Evolutionary conservation across 30 jellyfish, hydroid and myxozoan species (phyloP).

Genomic region (Chrysaora quinquecirrha): DNA sequence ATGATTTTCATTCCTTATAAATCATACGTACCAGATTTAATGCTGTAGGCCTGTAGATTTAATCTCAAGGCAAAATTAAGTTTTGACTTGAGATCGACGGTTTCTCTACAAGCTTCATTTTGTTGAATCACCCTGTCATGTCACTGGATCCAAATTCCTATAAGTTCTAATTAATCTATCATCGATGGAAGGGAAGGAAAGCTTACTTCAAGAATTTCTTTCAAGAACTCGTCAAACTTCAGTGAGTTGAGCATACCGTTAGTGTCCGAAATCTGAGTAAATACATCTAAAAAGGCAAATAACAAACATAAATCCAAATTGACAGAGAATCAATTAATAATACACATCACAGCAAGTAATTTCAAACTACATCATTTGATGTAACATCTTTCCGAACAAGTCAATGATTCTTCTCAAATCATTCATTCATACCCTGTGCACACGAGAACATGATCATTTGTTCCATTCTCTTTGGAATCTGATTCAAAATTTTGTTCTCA

Average conservation of each 20-base stretch:
- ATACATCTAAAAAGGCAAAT: conserved; percentile 62
- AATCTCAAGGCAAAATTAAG: not conserved
- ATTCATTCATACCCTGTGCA: not conserved
- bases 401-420: not conserved
- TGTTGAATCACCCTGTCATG: too few species aligned
- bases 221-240: conserved; percentile 68
- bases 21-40: too few species aligned
- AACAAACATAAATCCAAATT: too few species aligned
- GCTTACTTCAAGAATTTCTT: conserved; percentile 79
- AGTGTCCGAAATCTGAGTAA: conserved; percentile 85
- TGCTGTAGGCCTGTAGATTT: not conserved
- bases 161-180: too few species aligned
- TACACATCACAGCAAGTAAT: too few species aligned
- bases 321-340: too few species aligned
- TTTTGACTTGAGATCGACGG: too few species aligned
- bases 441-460: not conserved
- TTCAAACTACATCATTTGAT: not conserved
- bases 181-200: too few species aligned
- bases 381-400: not conserved
- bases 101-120: too few species aligned
- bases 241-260: conserved; percentile 70
- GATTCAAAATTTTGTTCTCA: too few species aligned
- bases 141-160: too few species aligned
- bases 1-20: too few species aligned
- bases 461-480: not conserved